Conservation (phyloP, 2,113 vertebrate genomes). For the Anas platyrhynchos region DNA sequence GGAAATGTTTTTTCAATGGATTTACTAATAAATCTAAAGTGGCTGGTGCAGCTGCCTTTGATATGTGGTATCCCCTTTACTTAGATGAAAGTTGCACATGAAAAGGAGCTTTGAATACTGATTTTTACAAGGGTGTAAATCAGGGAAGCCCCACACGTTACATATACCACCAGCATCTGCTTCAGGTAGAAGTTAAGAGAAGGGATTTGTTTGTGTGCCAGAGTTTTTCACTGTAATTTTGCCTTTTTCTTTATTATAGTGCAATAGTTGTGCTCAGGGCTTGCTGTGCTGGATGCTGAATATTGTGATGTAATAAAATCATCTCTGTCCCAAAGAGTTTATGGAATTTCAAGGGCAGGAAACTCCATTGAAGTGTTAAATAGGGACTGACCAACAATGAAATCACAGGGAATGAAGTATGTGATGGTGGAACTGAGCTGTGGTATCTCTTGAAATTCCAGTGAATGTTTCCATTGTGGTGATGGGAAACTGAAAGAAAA, state of each 20-base stretch:
- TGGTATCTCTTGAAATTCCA: neutral
- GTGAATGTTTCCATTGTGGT: neutral
- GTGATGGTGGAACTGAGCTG: neutral
- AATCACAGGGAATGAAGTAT: neutral
- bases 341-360: neutral
- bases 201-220: conserved; percentile 3
- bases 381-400: neutral
- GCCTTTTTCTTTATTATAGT: neutral
- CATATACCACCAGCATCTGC: conserved; percentile 46
- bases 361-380: neutral
- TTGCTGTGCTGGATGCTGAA: neutral
- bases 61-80: conserved; percentile 54
- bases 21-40: conserved; percentile 74
- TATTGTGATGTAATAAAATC: neutral
- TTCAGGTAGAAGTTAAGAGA: conserved; percentile 25
- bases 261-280: neutral
- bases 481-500: neutral
- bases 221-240: neutral
- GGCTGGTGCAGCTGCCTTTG: conserved; percentile 56
- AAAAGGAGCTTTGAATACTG: conserved; percentile 67
- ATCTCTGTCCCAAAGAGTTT: neutral
- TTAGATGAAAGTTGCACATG: conserved; percentile 54
- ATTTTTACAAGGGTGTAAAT: conserved; percentile 71
- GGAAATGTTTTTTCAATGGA: conserved; percentile 73
- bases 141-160: conserved; percentile 31